phyloP scores from a whole-genome alignment of 2,113 vertebrate species.

The Neodon shergylaensis region DNA sequence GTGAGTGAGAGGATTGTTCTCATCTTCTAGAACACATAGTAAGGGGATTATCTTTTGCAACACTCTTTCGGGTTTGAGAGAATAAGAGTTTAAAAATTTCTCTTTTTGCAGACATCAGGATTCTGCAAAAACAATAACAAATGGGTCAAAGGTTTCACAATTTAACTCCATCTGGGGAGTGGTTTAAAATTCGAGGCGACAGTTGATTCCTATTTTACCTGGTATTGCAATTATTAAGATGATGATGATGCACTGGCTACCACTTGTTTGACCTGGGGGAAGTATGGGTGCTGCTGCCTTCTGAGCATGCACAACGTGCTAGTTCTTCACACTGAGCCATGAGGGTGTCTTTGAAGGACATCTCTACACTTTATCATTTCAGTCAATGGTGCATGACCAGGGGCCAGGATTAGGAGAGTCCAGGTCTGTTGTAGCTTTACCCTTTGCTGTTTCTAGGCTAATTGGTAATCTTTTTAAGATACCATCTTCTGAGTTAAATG shows the following conservation, averaged over 20 bases:
- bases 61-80: not conserved
- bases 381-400: not conserved
- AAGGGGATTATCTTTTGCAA: not conserved
- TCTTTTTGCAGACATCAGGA: constrained; percentile 17
- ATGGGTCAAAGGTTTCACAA: not conserved
- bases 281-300: not conserved
- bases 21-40: not conserved
- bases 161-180: not conserved
- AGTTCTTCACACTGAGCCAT: not conserved
- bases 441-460: not conserved
- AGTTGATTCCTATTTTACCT: constrained; percentile 26
- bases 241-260: not conserved
- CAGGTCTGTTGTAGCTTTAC: not conserved
- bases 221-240: not conserved
- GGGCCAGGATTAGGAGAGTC: not conserved
- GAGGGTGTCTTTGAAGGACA: not conserved
- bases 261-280: not conserved
- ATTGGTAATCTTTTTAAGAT: not conserved
- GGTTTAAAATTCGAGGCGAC: not conserved
- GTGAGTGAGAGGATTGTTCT: not conserved
- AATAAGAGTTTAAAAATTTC: constrained; percentile 32
- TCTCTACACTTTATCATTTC: not conserved
- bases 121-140: constrained; percentile 35
- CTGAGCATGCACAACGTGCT: not conserved
- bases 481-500: not conserved